Percentiles rank a stretch among this genome's conserved stretches.
Evolutionary conservation across 2,888 invertebrate species (phyloP).

Genomic region (Microchrysa polita): DNA sequence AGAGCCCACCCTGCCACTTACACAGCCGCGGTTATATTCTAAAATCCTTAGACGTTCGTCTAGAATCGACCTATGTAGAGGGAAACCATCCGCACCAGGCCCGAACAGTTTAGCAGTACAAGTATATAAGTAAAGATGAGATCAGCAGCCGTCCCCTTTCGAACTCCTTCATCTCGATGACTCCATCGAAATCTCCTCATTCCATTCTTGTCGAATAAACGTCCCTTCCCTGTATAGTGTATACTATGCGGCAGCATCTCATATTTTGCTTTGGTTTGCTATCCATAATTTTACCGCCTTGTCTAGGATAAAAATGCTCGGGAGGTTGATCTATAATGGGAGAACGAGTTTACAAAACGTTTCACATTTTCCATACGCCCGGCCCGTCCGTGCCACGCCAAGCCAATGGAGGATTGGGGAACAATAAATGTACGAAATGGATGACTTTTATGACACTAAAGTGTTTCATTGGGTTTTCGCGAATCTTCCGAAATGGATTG

Average conservation of each 20-base stretch:
- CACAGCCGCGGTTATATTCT: not conserved
- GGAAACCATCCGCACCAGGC: too few species aligned
- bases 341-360: conserved; percentile 16
- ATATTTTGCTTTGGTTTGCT: conserved; percentile 33
- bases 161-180: too few species aligned
- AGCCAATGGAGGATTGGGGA: too few species aligned
- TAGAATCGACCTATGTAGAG: too few species aligned
- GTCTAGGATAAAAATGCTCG: conserved; percentile 7
- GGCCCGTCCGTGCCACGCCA: too few species aligned
- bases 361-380: not conserved
- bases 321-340: not conserved
- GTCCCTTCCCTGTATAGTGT: too few species aligned
- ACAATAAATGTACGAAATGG: conserved; percentile 10
- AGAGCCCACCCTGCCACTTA: conserved; percentile 1
- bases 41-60: too few species aligned
- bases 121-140: conserved; percentile 21
- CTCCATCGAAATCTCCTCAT: too few species aligned
- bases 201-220: too few species aligned
- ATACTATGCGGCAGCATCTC: not conserved
- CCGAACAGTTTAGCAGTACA: too few species aligned
- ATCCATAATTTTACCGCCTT: conserved; percentile 16
- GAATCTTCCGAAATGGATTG: too few species aligned
- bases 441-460: conserved; percentile 32
- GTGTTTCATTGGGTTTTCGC: conserved; percentile 12
- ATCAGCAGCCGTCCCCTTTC: not conserved